Conservation (phyloP, 2,797 vertebrate genomes). For the Aldrovandia affinis region DNA sequence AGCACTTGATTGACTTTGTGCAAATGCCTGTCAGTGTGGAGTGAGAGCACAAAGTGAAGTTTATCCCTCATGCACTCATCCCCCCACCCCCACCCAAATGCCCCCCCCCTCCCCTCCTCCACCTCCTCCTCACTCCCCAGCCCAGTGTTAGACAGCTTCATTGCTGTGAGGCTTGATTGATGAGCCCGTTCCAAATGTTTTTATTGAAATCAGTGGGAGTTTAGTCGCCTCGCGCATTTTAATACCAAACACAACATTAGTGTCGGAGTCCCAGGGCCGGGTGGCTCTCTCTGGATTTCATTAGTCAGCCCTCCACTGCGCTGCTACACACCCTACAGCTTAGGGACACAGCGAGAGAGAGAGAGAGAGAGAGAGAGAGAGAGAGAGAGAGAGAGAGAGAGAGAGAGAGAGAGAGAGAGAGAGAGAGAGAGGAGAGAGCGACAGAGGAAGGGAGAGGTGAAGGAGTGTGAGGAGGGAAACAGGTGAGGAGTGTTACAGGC, state of each 20-base stretch:
- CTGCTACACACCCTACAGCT: neutral
- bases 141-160: slow-evolving; percentile 67
- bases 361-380: neutral
- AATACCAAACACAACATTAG: slow-evolving; percentile 75
- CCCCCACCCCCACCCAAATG: slow-evolving; percentile 26
- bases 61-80: neutral
- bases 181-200: slow-evolving; percentile 77
- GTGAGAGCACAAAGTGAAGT: slow-evolving; percentile 15
- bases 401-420: neutral
- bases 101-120: slow-evolving; percentile 37
- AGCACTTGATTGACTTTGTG: slow-evolving; percentile 16
- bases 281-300: slow-evolving; percentile 68
- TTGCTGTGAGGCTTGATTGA: slow-evolving; percentile 74
- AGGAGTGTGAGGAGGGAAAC: neutral
- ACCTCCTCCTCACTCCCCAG: slow-evolving; percentile 47
- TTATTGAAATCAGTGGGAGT: slow-evolving; percentile 80
- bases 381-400: neutral
- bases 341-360: neutral
- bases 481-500: neutral
- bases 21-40: slow-evolving; percentile 22
- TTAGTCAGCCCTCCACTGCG: slow-evolving; percentile 62
- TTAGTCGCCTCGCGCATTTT: slow-evolving; percentile 73
- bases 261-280: slow-evolving; percentile 55
- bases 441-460: no score
- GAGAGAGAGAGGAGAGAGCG: neutral